These are phyloP conservation scores for Acleris literana DNA, from an alignment of 2,888 invertebrate genomes.

Conservation along the genomic window DNA sequence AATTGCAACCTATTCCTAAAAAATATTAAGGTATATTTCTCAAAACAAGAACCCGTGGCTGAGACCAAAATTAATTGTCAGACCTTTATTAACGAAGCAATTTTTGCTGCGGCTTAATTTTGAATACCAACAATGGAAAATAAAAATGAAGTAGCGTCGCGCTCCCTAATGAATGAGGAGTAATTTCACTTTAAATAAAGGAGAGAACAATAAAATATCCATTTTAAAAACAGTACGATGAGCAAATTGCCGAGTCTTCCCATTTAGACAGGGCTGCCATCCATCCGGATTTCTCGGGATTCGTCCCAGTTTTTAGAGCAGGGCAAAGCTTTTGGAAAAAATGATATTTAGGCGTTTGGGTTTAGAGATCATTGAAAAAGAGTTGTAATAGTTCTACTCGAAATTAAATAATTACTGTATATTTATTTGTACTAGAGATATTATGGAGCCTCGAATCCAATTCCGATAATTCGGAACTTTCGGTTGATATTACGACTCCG, in stretches of 20 bases:
- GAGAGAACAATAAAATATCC: conserved; percentile 77
- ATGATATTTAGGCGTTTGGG: no score
- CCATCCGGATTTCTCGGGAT: no score
- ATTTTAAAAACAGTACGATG: conserved; percentile 72
- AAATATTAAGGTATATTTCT: conserved; percentile 40
- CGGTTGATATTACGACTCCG: no score
- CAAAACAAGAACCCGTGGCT: conserved; percentile 59
- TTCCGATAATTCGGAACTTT: no score
- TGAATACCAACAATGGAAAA: conserved; percentile 80
- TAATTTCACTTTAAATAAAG: conserved; percentile 80
- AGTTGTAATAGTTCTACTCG: no score
- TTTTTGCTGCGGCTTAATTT: conserved; percentile 78
- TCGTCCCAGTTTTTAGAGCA: no score
- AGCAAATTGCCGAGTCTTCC: conserved; percentile 72
- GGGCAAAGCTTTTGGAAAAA: no score
- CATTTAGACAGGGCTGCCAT: conserved; percentile 52
- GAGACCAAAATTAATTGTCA: conserved; percentile 66
- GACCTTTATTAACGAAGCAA: conserved; percentile 79
- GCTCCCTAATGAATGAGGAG: conserved; percentile 77
- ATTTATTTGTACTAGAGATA: no score
- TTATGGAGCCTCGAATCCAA: no score
- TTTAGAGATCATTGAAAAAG: no score
- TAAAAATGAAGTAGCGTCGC: conserved; percentile 74
- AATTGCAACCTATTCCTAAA: no score
- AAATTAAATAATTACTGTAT: no score